These are phyloP conservation scores for Drosophila pruinosa DNA, from an alignment of 1,140 invertebrate species.

Conservation along the genomic window DNA sequence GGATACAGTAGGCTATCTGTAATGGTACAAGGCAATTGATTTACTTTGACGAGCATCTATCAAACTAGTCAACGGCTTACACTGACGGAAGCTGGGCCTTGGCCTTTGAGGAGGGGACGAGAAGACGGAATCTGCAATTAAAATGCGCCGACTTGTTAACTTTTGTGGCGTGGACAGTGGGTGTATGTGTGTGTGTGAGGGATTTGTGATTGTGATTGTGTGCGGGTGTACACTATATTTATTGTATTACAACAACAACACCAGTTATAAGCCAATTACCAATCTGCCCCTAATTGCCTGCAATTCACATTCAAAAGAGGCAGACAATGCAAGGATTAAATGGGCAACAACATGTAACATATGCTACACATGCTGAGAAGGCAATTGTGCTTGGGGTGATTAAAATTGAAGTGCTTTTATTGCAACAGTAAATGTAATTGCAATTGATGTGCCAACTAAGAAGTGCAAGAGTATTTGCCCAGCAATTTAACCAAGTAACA, in stretches of 20 bases:
- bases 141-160: slow-evolving; percentile 59
- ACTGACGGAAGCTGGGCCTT: slow-evolving; percentile 6
- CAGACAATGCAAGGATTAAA: not conserved
- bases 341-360: no score
- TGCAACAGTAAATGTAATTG: not conserved
- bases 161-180: slow-evolving; percentile 11
- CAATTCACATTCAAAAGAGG: not conserved
- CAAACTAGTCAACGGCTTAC: not conserved
- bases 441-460: not conserved
- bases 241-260: slow-evolving; percentile 26
- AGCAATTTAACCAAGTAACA: not conserved
- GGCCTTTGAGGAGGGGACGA: not conserved
- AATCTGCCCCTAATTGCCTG: not conserved
- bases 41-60: not conserved
- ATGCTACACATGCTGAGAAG: no score
- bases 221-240: not conserved
- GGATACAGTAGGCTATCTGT: slow-evolving; percentile 51
- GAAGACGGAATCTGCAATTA: slow-evolving; percentile 57
- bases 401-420: not conserved
- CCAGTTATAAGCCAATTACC: not conserved
- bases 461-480: not conserved
- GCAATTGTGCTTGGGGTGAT: not conserved
- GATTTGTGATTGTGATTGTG: slow-evolving; percentile 2
- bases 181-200: slow-evolving; percentile 1
- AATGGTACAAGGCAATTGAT: not conserved